Percentiles rank a stretch among this genome's conserved stretches.
Evolutionary conservation across 30 jellyfish, hydroid and myxozoan genomes (phyloP).

Genomic region (Chrysaora quinquecirrha): DNA sequence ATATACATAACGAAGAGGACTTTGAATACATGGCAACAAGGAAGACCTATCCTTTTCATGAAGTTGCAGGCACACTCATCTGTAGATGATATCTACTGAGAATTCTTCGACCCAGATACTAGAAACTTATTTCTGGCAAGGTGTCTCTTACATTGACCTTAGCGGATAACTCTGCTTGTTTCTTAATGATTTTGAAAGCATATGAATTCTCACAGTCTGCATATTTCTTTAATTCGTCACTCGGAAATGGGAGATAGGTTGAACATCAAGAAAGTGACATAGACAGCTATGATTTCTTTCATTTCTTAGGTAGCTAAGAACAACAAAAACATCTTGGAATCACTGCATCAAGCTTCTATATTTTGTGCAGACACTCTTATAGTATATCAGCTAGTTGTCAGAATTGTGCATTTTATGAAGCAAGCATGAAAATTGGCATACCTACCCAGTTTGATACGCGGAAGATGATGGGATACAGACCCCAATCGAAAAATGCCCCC

Average conservation of each 20-base stretch:
- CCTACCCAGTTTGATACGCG: too few species aligned
- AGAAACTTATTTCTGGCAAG: conserved; percentile 8
- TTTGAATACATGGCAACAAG: conserved; percentile 15
- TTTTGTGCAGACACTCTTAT: conserved; percentile 1
- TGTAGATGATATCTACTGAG: conserved; percentile 7
- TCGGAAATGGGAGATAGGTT: not conserved
- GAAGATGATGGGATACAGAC: too few species aligned
- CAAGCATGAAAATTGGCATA: not conserved
- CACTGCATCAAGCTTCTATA: conserved; percentile 35
- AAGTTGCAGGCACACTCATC: conserved; percentile 7
- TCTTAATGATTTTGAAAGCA: conserved; percentile 14
- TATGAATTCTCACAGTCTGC: conserved; percentile 30
- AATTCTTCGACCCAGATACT: not conserved
- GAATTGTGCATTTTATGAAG: too few species aligned
- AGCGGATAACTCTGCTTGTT: conserved; percentile 30
- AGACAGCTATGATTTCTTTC: conserved; percentile 35
- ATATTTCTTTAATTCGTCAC: conserved; percentile 5
- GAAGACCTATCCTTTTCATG: conserved; percentile 17
- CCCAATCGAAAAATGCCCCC: too few species aligned
- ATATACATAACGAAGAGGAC: not conserved
- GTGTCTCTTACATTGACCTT: conserved; percentile 1
- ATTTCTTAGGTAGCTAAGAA: conserved; percentile 40
- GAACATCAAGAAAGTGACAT: conserved; percentile 34
- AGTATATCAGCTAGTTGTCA: too few species aligned
- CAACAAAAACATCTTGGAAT: conserved; percentile 24